Conservation (phyloP, 2,113 vertebrate species). For the Anguilla japonica region DNA sequence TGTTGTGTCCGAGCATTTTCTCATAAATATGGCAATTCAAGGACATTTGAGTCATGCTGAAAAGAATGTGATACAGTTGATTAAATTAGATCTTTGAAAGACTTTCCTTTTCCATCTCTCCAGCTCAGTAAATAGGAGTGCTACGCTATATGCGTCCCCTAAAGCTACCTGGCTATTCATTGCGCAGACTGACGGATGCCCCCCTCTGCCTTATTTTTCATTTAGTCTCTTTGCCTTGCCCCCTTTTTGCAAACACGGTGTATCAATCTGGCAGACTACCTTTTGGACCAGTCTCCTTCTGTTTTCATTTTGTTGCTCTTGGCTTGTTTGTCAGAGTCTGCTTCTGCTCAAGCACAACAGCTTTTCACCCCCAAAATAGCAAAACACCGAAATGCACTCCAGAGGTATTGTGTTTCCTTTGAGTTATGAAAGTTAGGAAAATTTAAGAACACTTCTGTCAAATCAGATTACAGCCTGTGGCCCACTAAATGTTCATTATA, state of each 20-base stretch:
- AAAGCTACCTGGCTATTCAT: background rate
- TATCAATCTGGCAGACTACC: constrained; percentile 16
- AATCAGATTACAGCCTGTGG: background rate
- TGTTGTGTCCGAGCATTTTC: background rate
- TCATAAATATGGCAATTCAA: background rate
- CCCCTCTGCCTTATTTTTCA: background rate
- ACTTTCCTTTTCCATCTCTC: background rate
- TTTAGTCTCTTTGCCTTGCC: background rate
- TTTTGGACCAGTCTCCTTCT: constrained; percentile 20
- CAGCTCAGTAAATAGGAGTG: background rate
- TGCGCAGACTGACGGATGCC: background rate
- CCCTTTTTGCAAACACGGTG: background rate
- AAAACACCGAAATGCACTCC: background rate
- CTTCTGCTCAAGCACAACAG: background rate
- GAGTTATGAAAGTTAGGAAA: background rate
- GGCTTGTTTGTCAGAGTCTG: background rate
- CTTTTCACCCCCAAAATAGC: background rate
- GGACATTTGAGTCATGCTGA: background rate
- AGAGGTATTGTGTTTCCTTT: background rate
- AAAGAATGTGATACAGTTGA: background rate
- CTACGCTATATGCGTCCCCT: background rate
- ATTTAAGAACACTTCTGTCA: background rate
- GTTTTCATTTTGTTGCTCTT: constrained; percentile 11
- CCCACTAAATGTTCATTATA: background rate
- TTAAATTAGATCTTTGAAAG: background rate